Evolutionary conservation across 1,140 invertebrate genomes (phyloP), one percentile per base, ranked within the genome.

Genomic region (Lethocerus indicus): DNA sequence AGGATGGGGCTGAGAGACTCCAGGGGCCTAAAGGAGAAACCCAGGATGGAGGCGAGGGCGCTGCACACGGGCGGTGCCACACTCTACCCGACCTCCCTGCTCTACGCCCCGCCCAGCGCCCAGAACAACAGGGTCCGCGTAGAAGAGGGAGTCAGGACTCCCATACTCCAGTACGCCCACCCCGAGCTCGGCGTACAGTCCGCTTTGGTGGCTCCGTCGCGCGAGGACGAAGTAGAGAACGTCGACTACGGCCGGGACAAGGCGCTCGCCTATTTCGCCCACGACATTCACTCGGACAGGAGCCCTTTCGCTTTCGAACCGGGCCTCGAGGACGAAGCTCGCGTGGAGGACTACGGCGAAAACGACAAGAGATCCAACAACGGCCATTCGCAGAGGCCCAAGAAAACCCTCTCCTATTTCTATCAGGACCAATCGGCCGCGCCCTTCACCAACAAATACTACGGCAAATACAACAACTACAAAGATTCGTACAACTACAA

Each of bases 101-200:
- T 75, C 49, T 82, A 82, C 54, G 66, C 65, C 0, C 67, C 72
- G 0, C 69, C 71, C 27, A 60, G 54, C 44, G 20, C 43, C 26
- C 60, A 62, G 27, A 64, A 62, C 0, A 52, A 53, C 14, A 51
- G 55, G 46, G 63, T 72, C 0, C 68, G 65, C 1, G 71, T 81
- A 48, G 80, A 79, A 56, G 73, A 80, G 55, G 78, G 76, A 35
- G 75, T 76, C 0, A 65, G 80, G 41, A 75, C 78, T 18, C 81
- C 81, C 1, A 78, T 84, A 3, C 64, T 83, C 1, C 79, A 83
- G 54, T 84, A 84, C 55, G 81, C 81, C 5, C 81, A 84, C 61
- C 81, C 81, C 0, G 81, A 84, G 55, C 60, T 83, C 1, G 81
- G 81, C 5, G 75, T 81, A 0, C 81, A 84, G 56, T 77, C 78